These are phyloP conservation scores for Bombus turneri DNA, from an alignment of 1,140 invertebrate genomes.

Conservation along the genomic window DNA sequence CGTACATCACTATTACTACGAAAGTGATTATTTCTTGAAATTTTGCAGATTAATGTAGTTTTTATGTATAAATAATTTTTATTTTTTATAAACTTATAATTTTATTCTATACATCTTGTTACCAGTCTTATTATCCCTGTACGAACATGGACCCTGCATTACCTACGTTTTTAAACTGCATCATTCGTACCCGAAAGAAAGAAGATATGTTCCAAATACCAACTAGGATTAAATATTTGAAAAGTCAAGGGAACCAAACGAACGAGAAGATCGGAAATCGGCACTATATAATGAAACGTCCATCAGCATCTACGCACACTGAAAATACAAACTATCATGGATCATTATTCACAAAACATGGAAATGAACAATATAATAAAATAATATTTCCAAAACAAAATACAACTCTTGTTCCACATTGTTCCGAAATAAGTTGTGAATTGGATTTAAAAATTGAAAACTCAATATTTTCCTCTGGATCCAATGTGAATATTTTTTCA, in stretches of 20 bases:
- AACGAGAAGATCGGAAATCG: neutral
- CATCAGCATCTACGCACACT: no score
- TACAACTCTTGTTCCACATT: no score
- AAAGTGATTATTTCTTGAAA: no score
- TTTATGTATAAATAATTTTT: no score
- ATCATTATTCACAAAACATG: neutral
- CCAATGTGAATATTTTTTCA: neutral
- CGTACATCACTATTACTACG: no score
- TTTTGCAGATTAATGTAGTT: no score
- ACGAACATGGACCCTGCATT: neutral
- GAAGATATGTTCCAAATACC: neutral
- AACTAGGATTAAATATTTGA: neutral
- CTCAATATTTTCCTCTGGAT: neutral
- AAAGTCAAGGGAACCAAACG: neutral
- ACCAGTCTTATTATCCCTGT: neutral
- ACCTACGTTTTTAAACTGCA: conserved; percentile 1
- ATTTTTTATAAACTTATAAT: no score
- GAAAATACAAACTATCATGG: no score
- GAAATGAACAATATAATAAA: neutral
- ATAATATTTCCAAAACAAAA: neutral
- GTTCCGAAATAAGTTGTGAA: conserved; percentile 23
- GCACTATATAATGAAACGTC: neutral
- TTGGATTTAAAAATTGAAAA: neutral
- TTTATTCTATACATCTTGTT: neutral
- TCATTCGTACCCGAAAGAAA: neutral